Conservation (phyloP, 2,797 vertebrate genomes). For the Anableps anableps region DNA sequence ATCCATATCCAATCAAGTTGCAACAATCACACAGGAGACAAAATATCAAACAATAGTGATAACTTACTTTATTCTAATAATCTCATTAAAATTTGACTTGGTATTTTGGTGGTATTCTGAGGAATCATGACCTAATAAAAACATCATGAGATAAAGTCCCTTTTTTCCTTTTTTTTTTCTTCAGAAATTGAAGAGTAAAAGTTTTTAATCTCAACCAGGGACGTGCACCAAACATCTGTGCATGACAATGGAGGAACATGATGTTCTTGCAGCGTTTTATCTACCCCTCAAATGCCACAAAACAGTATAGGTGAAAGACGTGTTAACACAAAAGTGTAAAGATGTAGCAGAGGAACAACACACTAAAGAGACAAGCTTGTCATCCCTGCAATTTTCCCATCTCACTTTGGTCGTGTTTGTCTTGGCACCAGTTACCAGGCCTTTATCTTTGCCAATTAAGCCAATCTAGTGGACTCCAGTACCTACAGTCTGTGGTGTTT, state of each 20-base stretch:
- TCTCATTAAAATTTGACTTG: conserved; percentile 6
- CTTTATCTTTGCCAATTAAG: conserved; percentile 68
- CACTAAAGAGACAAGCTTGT: conserved; percentile 56
- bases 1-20: background rate
- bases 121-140: conserved; percentile 31
- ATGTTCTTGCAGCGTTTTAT: conserved; percentile 47
- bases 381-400: conserved; percentile 53
- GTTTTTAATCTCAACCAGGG: conserved; percentile 46
- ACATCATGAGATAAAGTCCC: conserved; percentile 20
- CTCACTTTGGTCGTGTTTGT: conserved; percentile 61
- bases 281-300: conserved; percentile 24
- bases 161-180: conserved; percentile 36
- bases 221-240: conserved; percentile 55
- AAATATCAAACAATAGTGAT: conserved; percentile 8
- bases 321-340: conserved; percentile 41
- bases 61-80: conserved; percentile 3
- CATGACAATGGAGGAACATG: conserved; percentile 49
- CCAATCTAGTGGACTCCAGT: conserved; percentile 57
- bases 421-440: conserved; percentile 55
- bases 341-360: conserved; percentile 48
- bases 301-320: conserved; percentile 39
- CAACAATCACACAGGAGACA: background rate
- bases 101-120: conserved; percentile 20
- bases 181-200: conserved; percentile 48
- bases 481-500: conserved; percentile 38